Conservation (phyloP, 2,113 vertebrate species). For the Oxyruncus cristatus region DNA sequence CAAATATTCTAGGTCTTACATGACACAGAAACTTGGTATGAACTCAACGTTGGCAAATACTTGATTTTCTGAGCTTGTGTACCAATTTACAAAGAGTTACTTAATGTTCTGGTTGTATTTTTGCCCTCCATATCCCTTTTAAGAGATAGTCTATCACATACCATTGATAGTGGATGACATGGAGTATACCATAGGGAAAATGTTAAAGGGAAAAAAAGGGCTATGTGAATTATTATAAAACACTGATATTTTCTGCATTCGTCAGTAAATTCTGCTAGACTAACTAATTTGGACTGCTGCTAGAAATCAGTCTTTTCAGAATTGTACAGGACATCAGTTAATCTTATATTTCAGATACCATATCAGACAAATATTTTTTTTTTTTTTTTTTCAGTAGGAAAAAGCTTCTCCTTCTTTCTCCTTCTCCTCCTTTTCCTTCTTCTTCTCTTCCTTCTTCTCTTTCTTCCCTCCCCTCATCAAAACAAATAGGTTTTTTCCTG, state of each 20-base stretch:
- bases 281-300: neutral
- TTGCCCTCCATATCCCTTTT: neutral
- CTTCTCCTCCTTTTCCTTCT: neutral
- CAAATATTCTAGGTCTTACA: neutral
- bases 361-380: neutral
- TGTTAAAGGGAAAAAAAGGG: neutral
- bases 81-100: neutral
- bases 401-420: neutral
- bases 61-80: neutral
- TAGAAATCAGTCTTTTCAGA: neutral
- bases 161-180: neutral
- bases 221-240: neutral
- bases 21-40: neutral
- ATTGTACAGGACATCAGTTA: neutral
- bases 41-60: neutral
- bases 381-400: neutral
- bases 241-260: neutral
- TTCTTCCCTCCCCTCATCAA: accelerated
- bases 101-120: neutral
- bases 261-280: neutral
- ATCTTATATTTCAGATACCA: neutral
- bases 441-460: neutral
- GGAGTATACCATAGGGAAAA: neutral
- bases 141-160: neutral
- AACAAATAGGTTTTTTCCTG: neutral